These are phyloP conservation scores for Lasioglossum calceatum DNA, from an alignment of 2,888 invertebrate genomes.

Conservation along the genomic window DNA sequence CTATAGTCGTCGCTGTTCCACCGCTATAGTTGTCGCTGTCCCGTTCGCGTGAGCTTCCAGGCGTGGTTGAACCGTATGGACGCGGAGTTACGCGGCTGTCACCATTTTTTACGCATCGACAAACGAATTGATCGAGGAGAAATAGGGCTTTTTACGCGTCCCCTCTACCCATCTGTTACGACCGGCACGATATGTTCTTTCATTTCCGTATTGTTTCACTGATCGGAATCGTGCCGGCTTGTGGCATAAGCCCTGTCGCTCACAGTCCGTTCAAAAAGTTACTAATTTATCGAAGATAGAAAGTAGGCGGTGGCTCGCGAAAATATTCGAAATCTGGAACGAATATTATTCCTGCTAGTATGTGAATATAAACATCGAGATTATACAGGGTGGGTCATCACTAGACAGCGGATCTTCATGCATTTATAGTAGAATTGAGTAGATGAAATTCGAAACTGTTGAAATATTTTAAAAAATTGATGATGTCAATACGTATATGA, in stretches of 20 bases:
- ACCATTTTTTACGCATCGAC: conserved; percentile 40
- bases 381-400: no score
- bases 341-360: no score
- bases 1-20: neutral
- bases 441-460: no score
- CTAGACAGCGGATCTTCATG: no score
- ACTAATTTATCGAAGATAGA: neutral
- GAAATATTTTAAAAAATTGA: no score
- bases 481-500: no score
- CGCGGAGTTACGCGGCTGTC: conserved; percentile 19
- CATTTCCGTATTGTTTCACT: conserved; percentile 33
- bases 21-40: neutral
- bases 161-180: conserved; percentile 1
- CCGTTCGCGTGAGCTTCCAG: neutral
- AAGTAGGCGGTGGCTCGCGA: neutral
- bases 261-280: neutral
- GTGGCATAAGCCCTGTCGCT: neutral
- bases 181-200: neutral
- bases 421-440: no score
- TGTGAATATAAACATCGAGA: no score
- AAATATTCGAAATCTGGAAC: neutral
- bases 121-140: conserved; percentile 41
- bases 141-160: conserved; percentile 14
- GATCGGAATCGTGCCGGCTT: neutral
- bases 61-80: conserved; percentile 4